These are phyloP conservation scores for Laticauda colubrina DNA, from an alignment of 2,113 vertebrate species.

Conservation along the genomic window DNA sequence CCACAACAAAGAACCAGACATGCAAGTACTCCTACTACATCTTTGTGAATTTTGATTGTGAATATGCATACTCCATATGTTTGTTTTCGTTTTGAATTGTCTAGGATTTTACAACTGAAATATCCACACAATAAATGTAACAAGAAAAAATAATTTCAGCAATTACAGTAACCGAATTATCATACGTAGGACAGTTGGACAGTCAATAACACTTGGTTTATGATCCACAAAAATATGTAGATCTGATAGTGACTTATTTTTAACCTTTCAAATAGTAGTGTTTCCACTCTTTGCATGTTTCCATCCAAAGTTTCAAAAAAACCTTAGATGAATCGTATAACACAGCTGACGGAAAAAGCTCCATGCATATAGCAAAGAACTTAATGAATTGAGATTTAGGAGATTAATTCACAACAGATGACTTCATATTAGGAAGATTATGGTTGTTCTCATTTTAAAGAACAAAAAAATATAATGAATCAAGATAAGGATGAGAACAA, in stretches of 20 bases:
- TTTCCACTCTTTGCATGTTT: background rate
- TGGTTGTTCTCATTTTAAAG: background rate
- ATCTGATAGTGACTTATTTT: background rate
- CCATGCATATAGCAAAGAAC: background rate
- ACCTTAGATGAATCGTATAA: background rate
- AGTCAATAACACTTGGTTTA: background rate
- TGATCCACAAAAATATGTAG: background rate
- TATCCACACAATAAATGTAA: background rate
- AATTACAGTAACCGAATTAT: background rate
- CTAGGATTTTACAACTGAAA: background rate
- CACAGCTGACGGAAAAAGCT: background rate
- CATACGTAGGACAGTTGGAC: background rate
- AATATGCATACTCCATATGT: background rate
- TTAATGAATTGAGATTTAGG: background rate
- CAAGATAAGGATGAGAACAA: background rate
- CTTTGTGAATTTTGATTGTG: background rate
- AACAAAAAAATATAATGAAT: background rate
- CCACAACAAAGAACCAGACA: background rate
- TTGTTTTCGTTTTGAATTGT: background rate
- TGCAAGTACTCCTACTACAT: background rate
- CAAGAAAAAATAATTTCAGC: background rate
- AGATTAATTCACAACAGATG: background rate
- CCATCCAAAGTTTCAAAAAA: background rate
- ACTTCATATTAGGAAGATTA: background rate
- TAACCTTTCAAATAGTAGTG: background rate